Evolutionary conservation across 2,113 vertebrate species (phyloP), one percentile per base, ranked within the genome.

Genomic region (Thunnus maccoyii): DNA sequence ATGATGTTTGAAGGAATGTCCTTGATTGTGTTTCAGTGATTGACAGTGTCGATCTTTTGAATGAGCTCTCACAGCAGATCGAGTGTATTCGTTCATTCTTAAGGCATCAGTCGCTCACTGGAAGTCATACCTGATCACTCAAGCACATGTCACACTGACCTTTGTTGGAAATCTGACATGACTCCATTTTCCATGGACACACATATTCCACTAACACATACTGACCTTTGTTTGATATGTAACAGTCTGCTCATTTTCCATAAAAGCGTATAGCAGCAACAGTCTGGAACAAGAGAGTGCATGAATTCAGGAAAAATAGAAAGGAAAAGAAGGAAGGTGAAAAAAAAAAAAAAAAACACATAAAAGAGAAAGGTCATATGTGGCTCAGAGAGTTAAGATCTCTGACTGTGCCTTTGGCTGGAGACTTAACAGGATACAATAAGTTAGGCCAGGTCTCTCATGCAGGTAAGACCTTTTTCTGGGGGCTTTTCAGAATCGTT

Each of bases 171-270:
- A 82, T 87, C 83, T 89, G 87, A 87, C 86, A 75, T 15, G 16
- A 80, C 74, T 88, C 64, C 71, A 76, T 84, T 91, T 86, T 79
- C 30, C 72, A 83, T 52, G 22, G 64, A 22, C 72, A 60, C 25
- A 48, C 55, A 57, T n/a, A 27, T 48, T 79, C 50, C 36, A 48
- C 79, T 56, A 74, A 82, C 80, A 87, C 87, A 76, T 60, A 51
- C 66, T 92, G 91, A 94, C 93, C 91, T 94, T 93, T 92, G 86
- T 90, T 90, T 91, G 89, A 85, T 92, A 91, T 93, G 91, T 89
- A 90, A 89, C 84, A 82, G 73, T 61, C 81, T 69, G 82, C 68
- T 89, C 80, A 82, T 91, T 89, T 91, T 77, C 88, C 80, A 82
- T 91, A 88, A 92, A 89, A 84, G 81, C 85, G 64, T 72, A 65